Conservation (phyloP, 2,888 invertebrate genomes). For the Meloe dianella region DNA sequence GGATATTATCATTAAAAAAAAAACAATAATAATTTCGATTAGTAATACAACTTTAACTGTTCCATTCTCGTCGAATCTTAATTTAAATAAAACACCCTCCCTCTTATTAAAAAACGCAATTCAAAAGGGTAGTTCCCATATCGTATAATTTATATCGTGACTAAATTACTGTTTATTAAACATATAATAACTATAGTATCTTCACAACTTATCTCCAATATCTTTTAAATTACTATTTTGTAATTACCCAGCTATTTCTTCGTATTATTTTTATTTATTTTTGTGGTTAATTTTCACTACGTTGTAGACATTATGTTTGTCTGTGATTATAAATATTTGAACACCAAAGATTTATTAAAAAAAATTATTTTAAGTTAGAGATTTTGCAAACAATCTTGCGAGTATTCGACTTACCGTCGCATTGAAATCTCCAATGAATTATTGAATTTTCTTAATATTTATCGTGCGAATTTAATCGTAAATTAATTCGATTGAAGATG, state of each 20-base stretch:
- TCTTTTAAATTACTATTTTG: slow-evolving; percentile 34
- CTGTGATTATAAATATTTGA: slow-evolving; percentile 3
- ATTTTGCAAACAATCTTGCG: not conserved
- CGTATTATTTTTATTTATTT: slow-evolving; percentile 16
- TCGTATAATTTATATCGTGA: slow-evolving; percentile 15
- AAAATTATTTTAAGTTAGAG: not conserved
- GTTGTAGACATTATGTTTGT: not conserved
- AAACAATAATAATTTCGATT: no score
- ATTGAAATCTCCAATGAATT: slow-evolving; percentile 34
- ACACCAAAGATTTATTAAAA: not conserved
- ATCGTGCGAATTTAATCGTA: not conserved
- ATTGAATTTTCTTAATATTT: not conserved
- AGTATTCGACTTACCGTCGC: slow-evolving; percentile 43
- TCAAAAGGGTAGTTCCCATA: slow-evolving; percentile 11
- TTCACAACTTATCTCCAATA: slow-evolving; percentile 21
- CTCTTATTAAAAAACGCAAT: slow-evolving; percentile 15
- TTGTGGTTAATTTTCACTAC: not conserved
- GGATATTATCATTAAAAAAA: no score
- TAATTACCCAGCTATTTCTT: slow-evolving; percentile 30
- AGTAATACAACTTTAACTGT: no score
- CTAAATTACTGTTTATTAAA: slow-evolving; percentile 29
- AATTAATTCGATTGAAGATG: not conserved
- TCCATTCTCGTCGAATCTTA: not conserved
- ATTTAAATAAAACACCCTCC: slow-evolving; percentile 2
- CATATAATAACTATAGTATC: slow-evolving; percentile 24